A percentile compares a stretch with the other conserved stretches of the same genome.
Conservation (phyloP, 2,797 vertebrate species). For the Oryzias sinensis region DNA sequence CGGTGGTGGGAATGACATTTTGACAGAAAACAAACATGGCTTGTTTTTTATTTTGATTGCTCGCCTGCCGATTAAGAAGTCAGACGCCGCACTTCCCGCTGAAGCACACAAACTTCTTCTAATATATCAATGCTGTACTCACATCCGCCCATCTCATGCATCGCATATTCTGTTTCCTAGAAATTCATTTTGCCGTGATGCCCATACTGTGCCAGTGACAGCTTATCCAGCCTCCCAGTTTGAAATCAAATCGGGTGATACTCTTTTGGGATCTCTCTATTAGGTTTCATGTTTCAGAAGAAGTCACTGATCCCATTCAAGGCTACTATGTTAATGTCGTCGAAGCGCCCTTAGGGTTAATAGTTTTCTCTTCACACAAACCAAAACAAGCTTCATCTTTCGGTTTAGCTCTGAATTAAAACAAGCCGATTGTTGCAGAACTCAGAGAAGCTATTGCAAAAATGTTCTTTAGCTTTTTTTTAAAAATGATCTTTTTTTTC, state of each 20-base stretch:
- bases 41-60: slow-evolving; percentile 14
- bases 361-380: too few relatives aligned
- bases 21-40: slow-evolving; percentile 2
- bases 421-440: too few relatives aligned
- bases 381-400: too few relatives aligned
- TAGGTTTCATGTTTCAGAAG: slow-evolving; percentile 1
- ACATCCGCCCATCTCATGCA: slow-evolving; percentile 1
- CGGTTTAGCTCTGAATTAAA: too few relatives aligned
- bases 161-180: not conserved
- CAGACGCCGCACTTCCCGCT: not conserved
- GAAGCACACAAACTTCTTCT: not conserved
- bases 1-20: not conserved
- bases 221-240: not conserved
- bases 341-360: slow-evolving; percentile 1
- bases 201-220: not conserved
- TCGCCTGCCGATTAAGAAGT: slow-evolving; percentile 12
- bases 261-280: slow-evolving; percentile 5
- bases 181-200: not conserved
- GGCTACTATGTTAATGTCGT: slow-evolving; percentile 5
- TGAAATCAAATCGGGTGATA: slow-evolving; percentile 9
- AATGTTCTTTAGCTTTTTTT: too few relatives aligned
- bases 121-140: not conserved
- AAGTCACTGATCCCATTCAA: slow-evolving; percentile 10
- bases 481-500: too few relatives aligned
- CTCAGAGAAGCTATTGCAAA: too few relatives aligned